Evolutionary conservation across 2,888 invertebrate species (phyloP), one percentile per base, ranked within the genome.

Genomic region (Nemapogon koenigi): DNA sequence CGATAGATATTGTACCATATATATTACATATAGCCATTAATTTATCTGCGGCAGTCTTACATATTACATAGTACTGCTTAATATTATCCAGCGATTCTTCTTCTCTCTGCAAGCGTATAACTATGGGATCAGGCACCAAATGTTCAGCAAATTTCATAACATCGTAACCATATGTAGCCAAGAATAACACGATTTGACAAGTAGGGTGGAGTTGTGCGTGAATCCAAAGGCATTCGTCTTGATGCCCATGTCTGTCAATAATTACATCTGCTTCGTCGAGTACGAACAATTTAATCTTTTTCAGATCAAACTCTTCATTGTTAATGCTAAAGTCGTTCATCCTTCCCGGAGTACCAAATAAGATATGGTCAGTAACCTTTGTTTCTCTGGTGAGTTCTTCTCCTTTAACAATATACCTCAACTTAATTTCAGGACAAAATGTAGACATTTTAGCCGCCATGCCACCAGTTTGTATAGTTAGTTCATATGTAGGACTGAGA

Each of bases 211-310:
- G 66, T 41, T 69, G 59, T 22, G 7, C 8, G 22, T 94, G 91
- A 51, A 95, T 91, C 40, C 90, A 82, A 44, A 93, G 88, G 46
- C 91, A 92, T 57, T 92, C 91, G 62, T 94, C 94, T 55, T 91
- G 91, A 67, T 94, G 94, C 8, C 95, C 95, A 65, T 94, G 94
- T 6, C 90, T 90, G 2, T 89, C 91, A 46, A 96, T 94, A 94
- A 96, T 95, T 3, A 96, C 91, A 69, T 96, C 96, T 1, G 95
- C 95, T 68, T 96, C 95, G 57, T 96, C 95, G 47, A 96, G 68
- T 3, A 95, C 94, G 64, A 95, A 94, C 16, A 92, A 92, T 3
- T 72, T 70, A 36, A 96, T 85, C 63, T 89, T 87, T 43, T 81
- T 82, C 38, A 91, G 70, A 59, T 91, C 90, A 49, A 94, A 88